Conservation (phyloP, 2,113 vertebrate genomes). For the Bos taurus region ARS-UCD2.0 NC_037353.1:16455001-16455500, state of each 20-base stretch:
- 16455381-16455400: too few relatives aligned
- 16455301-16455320: neutral
- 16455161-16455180: neutral
- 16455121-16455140: neutral
- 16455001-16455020: too few relatives aligned
- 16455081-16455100: neutral
- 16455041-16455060: too few relatives aligned
- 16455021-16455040: neutral
- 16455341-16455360: rapidly evolving
- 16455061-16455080: neutral
- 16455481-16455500: neutral
- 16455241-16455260: neutral
- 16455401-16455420: too few relatives aligned
- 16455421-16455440: neutral
- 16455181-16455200: neutral
- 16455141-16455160: neutral
- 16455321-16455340: neutral
- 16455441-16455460: rapidly evolving
- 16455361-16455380: too few relatives aligned
- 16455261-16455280: too few relatives aligned
- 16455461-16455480: neutral
- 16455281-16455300: too few relatives aligned
- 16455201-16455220: neutral
- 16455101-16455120: neutral
- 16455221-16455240: neutral